Evolutionary conservation across 2,888 invertebrate genomes (phyloP).

Genomic region (Tetranychus truncatus): DNA sequence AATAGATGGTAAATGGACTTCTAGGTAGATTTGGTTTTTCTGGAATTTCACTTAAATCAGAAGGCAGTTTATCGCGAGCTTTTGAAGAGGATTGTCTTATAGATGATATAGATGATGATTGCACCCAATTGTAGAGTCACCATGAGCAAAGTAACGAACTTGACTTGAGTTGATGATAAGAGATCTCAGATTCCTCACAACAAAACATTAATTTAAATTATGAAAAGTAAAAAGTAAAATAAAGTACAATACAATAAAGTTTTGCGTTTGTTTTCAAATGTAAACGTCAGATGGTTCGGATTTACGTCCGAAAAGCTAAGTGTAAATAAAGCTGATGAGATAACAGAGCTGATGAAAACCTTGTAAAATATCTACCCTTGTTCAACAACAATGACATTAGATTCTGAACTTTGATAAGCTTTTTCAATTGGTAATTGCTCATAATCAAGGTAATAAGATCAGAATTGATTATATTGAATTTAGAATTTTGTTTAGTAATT

Average conservation of each 20-base stretch:
- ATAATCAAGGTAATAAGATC: too few species aligned
- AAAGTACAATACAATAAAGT: too few species aligned
- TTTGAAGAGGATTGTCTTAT: background rate
- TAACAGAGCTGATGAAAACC: conserved; percentile 93
- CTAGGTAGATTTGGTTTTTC: background rate
- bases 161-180: background rate
- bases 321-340: too few species aligned
- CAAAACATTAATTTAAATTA: background rate
- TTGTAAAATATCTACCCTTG: conserved; percentile 89
- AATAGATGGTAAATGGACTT: background rate
- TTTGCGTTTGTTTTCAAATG: too few species aligned
- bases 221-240: too few species aligned
- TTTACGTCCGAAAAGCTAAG: too few species aligned
- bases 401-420: background rate
- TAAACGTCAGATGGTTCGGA: background rate
- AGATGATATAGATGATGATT: background rate
- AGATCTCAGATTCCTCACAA: background rate
- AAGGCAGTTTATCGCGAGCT: background rate
- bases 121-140: background rate
- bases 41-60: background rate
- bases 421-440: background rate
- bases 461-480: too few species aligned
- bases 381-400: conserved; percentile 29
- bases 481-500: too few species aligned
- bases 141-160: background rate